Percentiles rank a stretch among this genome's conserved stretches.
phyloP scores from a whole-genome alignment of 1,140 invertebrate genomes.

The Parapsyche elsis region DNA sequence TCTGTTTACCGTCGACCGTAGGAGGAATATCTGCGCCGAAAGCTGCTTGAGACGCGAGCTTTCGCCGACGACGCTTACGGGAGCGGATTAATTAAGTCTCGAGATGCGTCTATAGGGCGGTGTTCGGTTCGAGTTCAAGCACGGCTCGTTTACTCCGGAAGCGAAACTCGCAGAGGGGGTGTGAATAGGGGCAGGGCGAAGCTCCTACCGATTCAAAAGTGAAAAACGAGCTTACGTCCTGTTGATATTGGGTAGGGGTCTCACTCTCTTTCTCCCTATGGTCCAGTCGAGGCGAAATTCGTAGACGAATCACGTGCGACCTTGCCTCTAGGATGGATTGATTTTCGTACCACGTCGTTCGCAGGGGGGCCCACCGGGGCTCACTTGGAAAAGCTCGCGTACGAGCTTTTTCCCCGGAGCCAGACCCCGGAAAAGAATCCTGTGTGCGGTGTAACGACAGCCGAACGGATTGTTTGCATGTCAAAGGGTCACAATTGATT shows the following conservation, averaged over 20 bases:
- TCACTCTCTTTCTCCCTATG: too few species aligned
- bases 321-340: neutral
- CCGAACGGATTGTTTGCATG: too few species aligned
- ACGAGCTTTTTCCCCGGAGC: too few species aligned
- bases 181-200: neutral
- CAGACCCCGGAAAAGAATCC: too few species aligned
- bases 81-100: conserved; percentile 53
- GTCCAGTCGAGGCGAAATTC: neutral
- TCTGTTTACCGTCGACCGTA: conserved; percentile 8
- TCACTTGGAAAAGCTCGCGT: neutral
- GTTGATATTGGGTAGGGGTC: neutral
- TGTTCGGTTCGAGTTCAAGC: conserved; percentile 1
- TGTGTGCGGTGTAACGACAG: too few species aligned
- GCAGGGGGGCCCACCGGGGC: neutral
- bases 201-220: neutral
- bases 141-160: neutral
- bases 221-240: neutral
- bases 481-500: too few species aligned
- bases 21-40: conserved; percentile 30
- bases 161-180: neutral
- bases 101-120: conserved; percentile 23
- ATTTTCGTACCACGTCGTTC: neutral
- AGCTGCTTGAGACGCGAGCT: conserved; percentile 44
- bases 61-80: conserved; percentile 48
- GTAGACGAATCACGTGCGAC: conserved; percentile 5